Base-by-base conservation (phyloP, 1,140 invertebrate genomes). In the Bicyclus anynana region DNA sequence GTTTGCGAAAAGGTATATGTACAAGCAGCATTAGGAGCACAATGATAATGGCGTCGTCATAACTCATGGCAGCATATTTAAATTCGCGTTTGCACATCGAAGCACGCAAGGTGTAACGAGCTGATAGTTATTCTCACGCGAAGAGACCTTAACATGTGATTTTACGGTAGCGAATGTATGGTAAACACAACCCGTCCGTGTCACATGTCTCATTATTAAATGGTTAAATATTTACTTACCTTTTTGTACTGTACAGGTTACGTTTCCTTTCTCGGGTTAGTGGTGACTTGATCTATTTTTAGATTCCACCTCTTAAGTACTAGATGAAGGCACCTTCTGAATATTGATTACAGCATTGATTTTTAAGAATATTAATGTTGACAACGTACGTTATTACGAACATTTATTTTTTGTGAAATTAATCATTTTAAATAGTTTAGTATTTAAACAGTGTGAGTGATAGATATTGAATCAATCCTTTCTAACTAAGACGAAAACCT, bases 11-110 rank as follows among this genome's bases (percentile, higher is more conserved):
- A 12, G 6, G 35, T 16, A 5, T 38, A 12, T 66, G 66, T 52
- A n/a, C n/a, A n/a, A 29, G 52, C 37, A 70, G 64, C 60, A 53
- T 57, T 46, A 55, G 38, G 40, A 61, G 59, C 52, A 67, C 58
- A 63, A 27, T 71, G 69, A 74, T 83, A 75, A 77, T 77, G 65
- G 71, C 55, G 63, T 46, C 55, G 54, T 62, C 65, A 80, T 81
- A 78, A 77, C 65, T 76, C 66, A 76, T 74, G 62, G 62, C 48
- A 59, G 63, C 48, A 65, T 71, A 71, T 83, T 74, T 73, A 78
- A 78, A 80, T 79, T 74, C 70, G 65, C 64, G 63, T 80, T 69
- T 74, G 69, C 61, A 74, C 72, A 71, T 78, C 68, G 64, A 69
- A 61, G 47, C 80, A 83, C 74, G 79, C 72, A 62, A 80, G 60